A percentile compares a stretch with the other conserved stretches of the same genome.
Evolutionary conservation across 2,888 invertebrate species (phyloP).

Genomic region (Trissolcus japonicus): DNA sequence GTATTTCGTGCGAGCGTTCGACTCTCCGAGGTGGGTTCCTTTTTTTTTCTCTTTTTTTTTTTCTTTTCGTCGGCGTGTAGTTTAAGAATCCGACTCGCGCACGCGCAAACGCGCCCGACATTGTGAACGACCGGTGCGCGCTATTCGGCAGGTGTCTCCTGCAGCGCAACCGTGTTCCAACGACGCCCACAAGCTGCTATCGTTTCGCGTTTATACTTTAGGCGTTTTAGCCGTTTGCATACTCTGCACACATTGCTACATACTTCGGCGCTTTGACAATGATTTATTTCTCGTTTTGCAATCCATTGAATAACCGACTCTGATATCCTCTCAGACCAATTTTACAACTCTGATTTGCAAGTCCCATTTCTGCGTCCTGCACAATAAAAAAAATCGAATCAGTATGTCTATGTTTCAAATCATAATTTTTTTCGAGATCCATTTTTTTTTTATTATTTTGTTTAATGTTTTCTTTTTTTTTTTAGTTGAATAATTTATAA

Average conservation of each 20-base stretch:
- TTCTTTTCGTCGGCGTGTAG: neutral
- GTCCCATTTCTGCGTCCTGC: neutral
- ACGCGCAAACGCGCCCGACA: constrained; percentile 12
- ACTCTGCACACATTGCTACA: constrained; percentile 36
- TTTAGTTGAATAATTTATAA: no score
- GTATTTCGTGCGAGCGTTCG: constrained; percentile 30
- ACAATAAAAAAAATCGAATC: no score
- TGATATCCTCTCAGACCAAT: constrained; percentile 14
- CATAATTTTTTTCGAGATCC: no score
- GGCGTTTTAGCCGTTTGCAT: constrained; percentile 50
- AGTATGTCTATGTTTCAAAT: no score
- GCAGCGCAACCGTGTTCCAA: constrained; percentile 61
- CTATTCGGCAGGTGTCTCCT: constrained; percentile 63
- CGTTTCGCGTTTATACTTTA: constrained; percentile 43
- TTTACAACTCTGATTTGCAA: neutral
- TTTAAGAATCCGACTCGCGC: constrained; percentile 24
- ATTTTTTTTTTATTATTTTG: no score
- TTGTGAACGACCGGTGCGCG: constrained; percentile 50
- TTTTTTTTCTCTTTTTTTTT: neutral
- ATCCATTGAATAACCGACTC: constrained; percentile 31
- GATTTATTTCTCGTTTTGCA: constrained; percentile 45
- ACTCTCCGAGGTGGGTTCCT: constrained; percentile 10
- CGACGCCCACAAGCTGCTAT: constrained; percentile 66
- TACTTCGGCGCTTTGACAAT: constrained; percentile 18
- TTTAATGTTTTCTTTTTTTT: no score